A percentile compares a stretch with the other conserved stretches of the same genome.
These are phyloP conservation scores for Rhagonycha lutea DNA, from an alignment of 2,888 invertebrate species.

Conservation along the genomic window DNA sequence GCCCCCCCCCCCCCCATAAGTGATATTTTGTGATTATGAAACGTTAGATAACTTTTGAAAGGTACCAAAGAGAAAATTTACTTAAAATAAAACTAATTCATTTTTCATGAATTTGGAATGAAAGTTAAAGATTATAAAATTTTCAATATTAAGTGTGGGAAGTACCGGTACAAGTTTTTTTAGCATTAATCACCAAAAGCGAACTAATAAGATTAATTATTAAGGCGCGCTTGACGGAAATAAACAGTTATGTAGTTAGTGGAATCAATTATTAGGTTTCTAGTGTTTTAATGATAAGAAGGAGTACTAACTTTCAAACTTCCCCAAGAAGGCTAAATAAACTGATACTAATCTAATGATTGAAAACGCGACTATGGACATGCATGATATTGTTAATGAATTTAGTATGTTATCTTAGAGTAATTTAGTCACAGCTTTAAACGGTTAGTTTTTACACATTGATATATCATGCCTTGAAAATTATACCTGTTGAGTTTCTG, in stretches of 20 bases:
- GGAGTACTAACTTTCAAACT: neutral
- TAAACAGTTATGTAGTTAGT: neutral
- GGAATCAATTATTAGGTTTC: neutral
- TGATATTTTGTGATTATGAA: no score
- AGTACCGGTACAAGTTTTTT: no score
- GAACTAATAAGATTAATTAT: no score
- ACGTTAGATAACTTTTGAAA: no score
- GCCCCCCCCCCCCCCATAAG: no score
- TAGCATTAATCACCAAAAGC: neutral
- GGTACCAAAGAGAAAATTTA: neutral
- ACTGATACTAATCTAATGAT: neutral
- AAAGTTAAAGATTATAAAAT: no score
- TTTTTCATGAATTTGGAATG: no score
- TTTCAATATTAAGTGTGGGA: no score
- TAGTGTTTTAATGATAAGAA: neutral
- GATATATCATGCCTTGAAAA: slow-evolving; percentile 7
- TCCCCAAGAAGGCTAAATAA: neutral
- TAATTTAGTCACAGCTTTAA: neutral
- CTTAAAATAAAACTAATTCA: neutral
- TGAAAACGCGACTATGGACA: neutral
- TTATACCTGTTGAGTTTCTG: slow-evolving; percentile 58
- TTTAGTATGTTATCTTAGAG: neutral
- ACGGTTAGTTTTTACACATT: neutral
- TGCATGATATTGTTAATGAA: neutral
- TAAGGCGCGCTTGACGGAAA: neutral